Evolutionary conservation across 2,797 vertebrate genomes (phyloP), one percentile per base, ranked within the genome.

Genomic region (Cossypha caffra): DNA sequence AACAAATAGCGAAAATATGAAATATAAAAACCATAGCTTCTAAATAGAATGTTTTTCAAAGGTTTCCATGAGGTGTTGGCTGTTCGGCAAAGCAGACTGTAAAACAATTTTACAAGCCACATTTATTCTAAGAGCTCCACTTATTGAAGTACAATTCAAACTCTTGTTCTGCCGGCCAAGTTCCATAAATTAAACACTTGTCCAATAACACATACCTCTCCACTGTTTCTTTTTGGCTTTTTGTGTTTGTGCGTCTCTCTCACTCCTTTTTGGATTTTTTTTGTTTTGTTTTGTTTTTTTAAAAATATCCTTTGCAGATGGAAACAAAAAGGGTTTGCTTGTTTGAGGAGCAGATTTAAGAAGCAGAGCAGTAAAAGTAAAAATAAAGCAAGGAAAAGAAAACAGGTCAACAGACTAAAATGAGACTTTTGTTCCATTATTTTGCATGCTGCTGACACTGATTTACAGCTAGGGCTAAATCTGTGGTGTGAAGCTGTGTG

Each of bases 181-280:
- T 92, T 94, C 72, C 90, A 97, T 96, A 96, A 96, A 97, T 97
- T 96, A 98, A 97, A 97, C 90, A 90, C 74, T 94, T 96, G 97
- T 98, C 97, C 97, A 98, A 97, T 96, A 97, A 97, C 97, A 97
- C 97, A 97, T 98, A 97, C 97, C 97, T 97, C 95, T 97, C 95
- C 51, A 45, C 93, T 88, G 69, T 86, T 58, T 43, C 68, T 86
- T 91, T 96, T 86, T 97, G 96, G 91, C 95, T 95, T 88, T 95
- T 91, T 74, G 59, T 76, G 26, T 88, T 92, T 90, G 31, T 81
- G 11, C 6, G 3, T 90, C 50, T 40, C 57, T 75, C 33, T 58
- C 47, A 10, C 17, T 35, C 3, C 3, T 25, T 25, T 28, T 52
- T 45, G 48, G 48, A 29, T 45, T 31, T 55, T 66, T 66, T 48